A percentile compares a stretch with the other conserved stretches of the same genome.
Evolutionary conservation across 2,888 invertebrate species (phyloP).

Genomic region (Geophilus truncorum): DNA sequence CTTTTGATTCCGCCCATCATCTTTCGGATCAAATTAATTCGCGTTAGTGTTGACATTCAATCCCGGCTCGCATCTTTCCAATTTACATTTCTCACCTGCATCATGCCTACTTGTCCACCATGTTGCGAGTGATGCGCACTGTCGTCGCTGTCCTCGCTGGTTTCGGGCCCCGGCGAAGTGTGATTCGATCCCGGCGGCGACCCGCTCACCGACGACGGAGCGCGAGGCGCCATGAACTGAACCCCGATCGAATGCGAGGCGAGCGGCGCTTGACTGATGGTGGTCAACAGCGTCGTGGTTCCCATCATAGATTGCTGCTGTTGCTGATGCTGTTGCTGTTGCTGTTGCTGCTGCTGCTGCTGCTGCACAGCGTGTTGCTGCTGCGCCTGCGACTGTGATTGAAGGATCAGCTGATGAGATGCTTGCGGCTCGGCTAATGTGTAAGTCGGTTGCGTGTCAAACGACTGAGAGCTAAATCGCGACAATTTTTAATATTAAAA

Average conservation of each 20-base stretch:
- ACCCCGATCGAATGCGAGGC: constrained; percentile 41
- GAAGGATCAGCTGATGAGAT: constrained; percentile 25
- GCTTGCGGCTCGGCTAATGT: constrained; percentile 6
- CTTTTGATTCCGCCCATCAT: constrained; percentile 52
- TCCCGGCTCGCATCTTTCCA: not conserved
- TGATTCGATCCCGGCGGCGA: constrained; percentile 42
- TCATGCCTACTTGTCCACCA: constrained; percentile 2
- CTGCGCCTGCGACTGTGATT: constrained; percentile 25
- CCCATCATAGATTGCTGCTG: constrained; percentile 25
- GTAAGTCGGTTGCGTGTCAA: constrained; percentile 32
- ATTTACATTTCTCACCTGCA: constrained; percentile 19
- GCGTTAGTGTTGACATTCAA: not conserved
- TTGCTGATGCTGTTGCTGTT: constrained; percentile 8
- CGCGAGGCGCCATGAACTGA: constrained; percentile 38
- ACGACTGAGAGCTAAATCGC: constrained; percentile 23
- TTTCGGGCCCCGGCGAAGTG: constrained; percentile 59
- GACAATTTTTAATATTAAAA: not conserved
- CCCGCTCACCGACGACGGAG: constrained; percentile 36
- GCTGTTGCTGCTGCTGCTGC: constrained; percentile 29
- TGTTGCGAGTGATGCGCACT: constrained; percentile 48
- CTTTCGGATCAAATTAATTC: too few species aligned
- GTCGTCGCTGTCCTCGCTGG: constrained; percentile 85
- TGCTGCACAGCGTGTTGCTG: constrained; percentile 24
- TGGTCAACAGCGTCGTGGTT: constrained; percentile 38
- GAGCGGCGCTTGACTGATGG: constrained; percentile 42